phyloP scores from a whole-genome alignment of 2,797 vertebrate species.

The Pangasius djambal region DNA sequence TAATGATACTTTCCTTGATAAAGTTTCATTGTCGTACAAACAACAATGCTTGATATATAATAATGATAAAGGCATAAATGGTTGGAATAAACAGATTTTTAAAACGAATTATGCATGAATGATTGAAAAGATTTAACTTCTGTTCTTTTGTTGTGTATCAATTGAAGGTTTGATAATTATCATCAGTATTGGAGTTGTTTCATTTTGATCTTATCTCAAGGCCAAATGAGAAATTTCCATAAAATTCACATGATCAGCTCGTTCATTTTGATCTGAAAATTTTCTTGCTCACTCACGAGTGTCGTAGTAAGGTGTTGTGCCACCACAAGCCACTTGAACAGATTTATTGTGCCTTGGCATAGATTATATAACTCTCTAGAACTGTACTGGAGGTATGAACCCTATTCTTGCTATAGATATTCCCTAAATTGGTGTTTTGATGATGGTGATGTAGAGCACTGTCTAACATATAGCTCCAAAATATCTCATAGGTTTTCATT shows the following conservation, averaged over 20 bases:
- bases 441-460: background rate
- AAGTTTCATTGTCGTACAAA: conserved; percentile 15
- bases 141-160: background rate
- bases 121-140: background rate
- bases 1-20: conserved; percentile 17
- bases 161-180: background rate
- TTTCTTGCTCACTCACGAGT: background rate
- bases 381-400: background rate
- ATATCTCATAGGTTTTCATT: background rate
- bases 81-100: conserved; percentile 1
- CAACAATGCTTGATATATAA: conserved; percentile 13
- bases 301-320: background rate
- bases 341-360: background rate
- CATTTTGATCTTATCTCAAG: background rate
- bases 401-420: background rate
- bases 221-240: background rate
- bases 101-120: background rate
- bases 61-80: conserved; percentile 4
- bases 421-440: background rate
- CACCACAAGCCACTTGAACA: background rate
- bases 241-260: background rate
- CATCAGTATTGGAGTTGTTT: background rate
- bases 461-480: background rate
- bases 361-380: background rate
- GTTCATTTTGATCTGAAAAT: background rate